Base-by-base conservation (phyloP, 2,797 vertebrate species). In the Microctenopoma lineatum region DNA sequence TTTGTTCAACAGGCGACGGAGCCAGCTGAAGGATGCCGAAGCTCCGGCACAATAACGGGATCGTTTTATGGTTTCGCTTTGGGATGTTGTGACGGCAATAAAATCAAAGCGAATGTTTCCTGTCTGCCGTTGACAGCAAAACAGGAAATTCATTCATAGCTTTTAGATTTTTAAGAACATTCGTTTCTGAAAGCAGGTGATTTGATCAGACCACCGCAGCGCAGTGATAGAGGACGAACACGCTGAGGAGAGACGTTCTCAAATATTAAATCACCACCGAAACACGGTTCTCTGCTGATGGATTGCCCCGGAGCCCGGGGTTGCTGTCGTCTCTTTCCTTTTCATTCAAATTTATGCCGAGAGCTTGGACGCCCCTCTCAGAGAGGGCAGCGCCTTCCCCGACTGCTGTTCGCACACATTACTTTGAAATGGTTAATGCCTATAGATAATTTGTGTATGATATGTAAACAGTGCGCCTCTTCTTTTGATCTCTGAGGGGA, bases 1-100 rank as follows among this genome's bases (percentile, higher is more conserved):
- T 90, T 91, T 91, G 87, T 86, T 83, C 78, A 84, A 79, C 78
- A 80, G 64, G 73, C 76, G 84, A 75, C 27, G 56, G 70, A 59
- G 36, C 67, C 71, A 58, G 75, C 60, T 59, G 63, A 76, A 75
- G 76, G 71, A 81, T 71, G 72, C 73, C 25, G 65, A 60, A 59
- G 86, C 80, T 77, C 71, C 56, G 75, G 79, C 32, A 27, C 48
- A 45, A 70, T 79, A 78, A 66, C 63, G 48, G 76, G 73, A 75
- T 72, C 3, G 59, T 72, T 89, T 83, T 70, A 80, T 61, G 72
- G 45, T 60, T 76, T 64, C 0, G 71, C 73, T 66, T 75, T 57
- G 50, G 7, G 58, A 60, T 26, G 38, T 59, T 12, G 54, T 41
- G 21, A 59, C 11, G 47, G 60, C 29, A 36, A 69, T 56, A 8